Base-by-base conservation (phyloP, 2,113 vertebrate species). In the Anhinga rufa region DNA sequence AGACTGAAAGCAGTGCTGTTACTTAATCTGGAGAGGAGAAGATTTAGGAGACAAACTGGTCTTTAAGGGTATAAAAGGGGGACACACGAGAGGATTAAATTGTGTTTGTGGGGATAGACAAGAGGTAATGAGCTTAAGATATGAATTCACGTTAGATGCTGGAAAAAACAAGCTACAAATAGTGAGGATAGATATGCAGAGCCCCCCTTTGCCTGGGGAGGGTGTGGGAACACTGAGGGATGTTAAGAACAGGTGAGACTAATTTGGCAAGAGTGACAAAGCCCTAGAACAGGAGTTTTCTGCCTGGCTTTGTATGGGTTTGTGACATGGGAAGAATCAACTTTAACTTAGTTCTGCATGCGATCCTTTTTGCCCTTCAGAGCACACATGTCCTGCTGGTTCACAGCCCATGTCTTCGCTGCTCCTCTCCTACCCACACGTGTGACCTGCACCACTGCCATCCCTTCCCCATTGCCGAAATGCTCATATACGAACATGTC, bases 341-440 rank as follows among this genome's bases (percentile, higher is more conserved):
- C 26, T 79, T 71, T 21, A 44, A 66, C 29, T 64, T 58, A 38
- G 32, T 31, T 68, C n/a, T 83, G 66, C 48, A 14, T 22, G 13
- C 0, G 13, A 38, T 57, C 16, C 10, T 75, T 76, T 85, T 52
- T 34, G 34, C 31, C 68, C 17, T 48, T 76, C 52, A 61, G 34
- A 92, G n/a, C 24, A 34, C 29, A 38, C 32, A 19, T 1, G 3
- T 62, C 36, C 42, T 65, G 32, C 69, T 4, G 4, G 26, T 51
- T 92, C 76, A 40, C 40, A 83, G 21, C 18, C 20, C 0, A 0
- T 1, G 2, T 42, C 66, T 77, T 77, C 0, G 0, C 31, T 55
- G 15, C 17, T 93, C 52, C 17, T 74, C 32, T 83, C 32, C 55
- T 46, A 38, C n/a, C 44, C 28, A 18, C 1, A 3, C 0, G 0